These are phyloP conservation scores for Acipenser oxyrinchus DNA, from an alignment of 2,797 vertebrate genomes.

Conservation along the genomic window DNA sequence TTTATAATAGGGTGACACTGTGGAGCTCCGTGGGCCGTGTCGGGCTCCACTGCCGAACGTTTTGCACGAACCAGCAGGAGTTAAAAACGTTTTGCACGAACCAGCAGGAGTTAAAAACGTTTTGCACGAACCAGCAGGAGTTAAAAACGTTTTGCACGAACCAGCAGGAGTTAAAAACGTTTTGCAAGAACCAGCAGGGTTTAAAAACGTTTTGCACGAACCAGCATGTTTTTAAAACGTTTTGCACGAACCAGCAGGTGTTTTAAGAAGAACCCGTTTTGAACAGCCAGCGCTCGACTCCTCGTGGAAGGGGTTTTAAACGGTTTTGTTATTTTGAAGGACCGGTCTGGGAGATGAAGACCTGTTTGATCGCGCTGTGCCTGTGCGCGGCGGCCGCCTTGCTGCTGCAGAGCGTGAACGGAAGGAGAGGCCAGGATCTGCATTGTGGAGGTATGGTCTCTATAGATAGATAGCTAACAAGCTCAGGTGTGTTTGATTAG, in stretches of 20 bases:
- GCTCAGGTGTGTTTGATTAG: no score
- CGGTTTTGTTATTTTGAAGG: neutral
- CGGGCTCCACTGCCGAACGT: no score
- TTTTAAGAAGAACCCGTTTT: neutral
- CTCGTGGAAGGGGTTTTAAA: neutral
- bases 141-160: no score
- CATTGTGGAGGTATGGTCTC: conserved; percentile 75
- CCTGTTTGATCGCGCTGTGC: conserved; percentile 26
- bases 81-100: neutral
- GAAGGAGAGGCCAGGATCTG: conserved; percentile 80
- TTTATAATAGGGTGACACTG: no score
- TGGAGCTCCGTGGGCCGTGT: no score
- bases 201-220: neutral
- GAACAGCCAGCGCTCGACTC: conserved; percentile 6
- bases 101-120: neutral
- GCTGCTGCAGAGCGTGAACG: conserved; percentile 45
- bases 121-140: no score
- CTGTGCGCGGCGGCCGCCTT: conserved; percentile 47
- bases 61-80: neutral
- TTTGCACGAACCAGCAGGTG: neutral
- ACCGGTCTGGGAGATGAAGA: conserved; percentile 46
- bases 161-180: no score
- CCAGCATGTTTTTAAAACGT: neutral
- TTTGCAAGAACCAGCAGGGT: no score
- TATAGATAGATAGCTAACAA: neutral